Conservation (phyloP, 2,888 invertebrate species). For the Prosapia bicincta region DNA sequence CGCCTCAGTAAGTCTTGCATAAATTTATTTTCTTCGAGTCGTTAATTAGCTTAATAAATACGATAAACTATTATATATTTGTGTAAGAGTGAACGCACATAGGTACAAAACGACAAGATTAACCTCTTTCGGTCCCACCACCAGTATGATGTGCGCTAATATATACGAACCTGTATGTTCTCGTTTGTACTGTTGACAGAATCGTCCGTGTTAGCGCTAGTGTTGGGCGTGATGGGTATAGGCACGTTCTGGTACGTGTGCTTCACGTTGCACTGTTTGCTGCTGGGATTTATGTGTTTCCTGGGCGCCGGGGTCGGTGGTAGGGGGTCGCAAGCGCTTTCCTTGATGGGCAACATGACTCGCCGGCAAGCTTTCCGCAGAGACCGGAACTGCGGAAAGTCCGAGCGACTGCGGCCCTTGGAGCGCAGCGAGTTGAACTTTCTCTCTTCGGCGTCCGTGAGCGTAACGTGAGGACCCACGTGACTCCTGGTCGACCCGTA, state of each 20-base stretch:
- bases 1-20: too few relatives aligned
- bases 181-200: constrained; percentile 25
- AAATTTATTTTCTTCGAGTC: too few relatives aligned
- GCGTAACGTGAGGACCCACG: constrained; percentile 28
- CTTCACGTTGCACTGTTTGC: constrained; percentile 36
- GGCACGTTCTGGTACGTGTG: constrained; percentile 56
- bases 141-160: background rate
- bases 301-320: constrained; percentile 42
- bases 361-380: constrained; percentile 36
- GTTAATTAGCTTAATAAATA: too few relatives aligned
- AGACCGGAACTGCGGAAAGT: constrained; percentile 41
- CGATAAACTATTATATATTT: too few relatives aligned
- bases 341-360: constrained; percentile 36
- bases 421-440: constrained; percentile 34
- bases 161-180: background rate
- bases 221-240: constrained; percentile 48
- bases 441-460: constrained; percentile 17
- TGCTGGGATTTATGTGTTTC: constrained; percentile 34
- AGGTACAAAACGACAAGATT: too few relatives aligned
- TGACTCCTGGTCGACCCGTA: constrained; percentile 50
- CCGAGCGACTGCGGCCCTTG: constrained; percentile 25
- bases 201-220: constrained; percentile 25
- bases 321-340: constrained; percentile 29
- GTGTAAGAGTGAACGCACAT: too few relatives aligned
- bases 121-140: background rate